Base-by-base conservation (phyloP, 92 coral and sea anemone genomes). In the Zoanthus sociatus region DNA sequence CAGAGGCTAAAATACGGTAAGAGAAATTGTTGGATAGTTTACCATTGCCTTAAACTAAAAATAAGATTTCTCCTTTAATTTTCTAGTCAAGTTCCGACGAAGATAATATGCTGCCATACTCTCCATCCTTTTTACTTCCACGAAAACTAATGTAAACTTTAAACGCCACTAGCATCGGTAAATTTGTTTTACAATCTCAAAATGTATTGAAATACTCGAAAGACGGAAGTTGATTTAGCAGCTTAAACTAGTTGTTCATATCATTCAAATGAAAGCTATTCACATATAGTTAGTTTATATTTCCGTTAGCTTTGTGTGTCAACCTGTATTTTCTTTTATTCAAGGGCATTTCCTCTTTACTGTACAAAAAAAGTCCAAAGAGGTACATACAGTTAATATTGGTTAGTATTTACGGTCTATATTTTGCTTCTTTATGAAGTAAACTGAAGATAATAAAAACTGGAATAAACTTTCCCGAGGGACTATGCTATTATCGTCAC, bases 1-100 rank as follows among this genome's bases (percentile, higher is more conserved):
- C 99, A 72, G 99, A 97, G 84, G 98, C 99, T 18, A 97, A 97
- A 92, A 97, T 94, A 90, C 95, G 99, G 99, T 95, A 86, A 67
- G 91, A 51, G 50, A 78, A 81, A 46, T 17, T 50, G 66, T 42
- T 45, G 74, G 85, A 47, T 31, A 21, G 20, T 45, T 63, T n/a
- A 16, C 47, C 45, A 18, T 81, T 66, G 42, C 63, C 47, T 66
- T 30, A 21, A 14, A 46, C 33, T 45, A 20, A 47, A 73, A 81
- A 45, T 66, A 55, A 14, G 74, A 66, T 47, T 54, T 42, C 44
- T 20, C 42, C 63, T 32, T 16, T 46, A 45, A 66, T 51, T 20
- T 42, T 64, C 75, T 58, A 12, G 74, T 63, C 10, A 58, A 81
- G 42, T 79, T 79, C 73, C 48, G 71, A 55, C 14, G 63, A 64